Conservation (phyloP, 2,888 invertebrate species). For the Zaprionus lineosus region DNA sequence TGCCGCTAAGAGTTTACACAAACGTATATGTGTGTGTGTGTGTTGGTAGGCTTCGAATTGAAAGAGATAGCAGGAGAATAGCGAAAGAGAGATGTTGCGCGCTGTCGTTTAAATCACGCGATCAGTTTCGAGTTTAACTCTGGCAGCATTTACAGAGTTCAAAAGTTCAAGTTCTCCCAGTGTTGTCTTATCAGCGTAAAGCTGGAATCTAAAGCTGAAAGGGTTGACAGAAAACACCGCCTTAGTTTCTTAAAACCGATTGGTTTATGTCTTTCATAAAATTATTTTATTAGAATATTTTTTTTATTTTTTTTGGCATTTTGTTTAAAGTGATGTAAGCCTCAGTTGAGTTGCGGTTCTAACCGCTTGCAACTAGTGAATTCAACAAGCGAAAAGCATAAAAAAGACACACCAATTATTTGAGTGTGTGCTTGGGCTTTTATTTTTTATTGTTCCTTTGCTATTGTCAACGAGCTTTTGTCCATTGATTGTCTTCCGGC, state of each 20-base stretch:
- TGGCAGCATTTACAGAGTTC: slow-evolving; percentile 51
- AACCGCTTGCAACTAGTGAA: slow-evolving; percentile 60
- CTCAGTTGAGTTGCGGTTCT: slow-evolving; percentile 41
- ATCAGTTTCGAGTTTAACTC: slow-evolving; percentile 32
- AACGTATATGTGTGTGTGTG: no score
- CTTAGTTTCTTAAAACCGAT: slow-evolving; percentile 28
- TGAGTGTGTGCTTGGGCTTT: slow-evolving; percentile 44
- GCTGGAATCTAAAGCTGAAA: slow-evolving; percentile 41
- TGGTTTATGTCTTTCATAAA: slow-evolving; percentile 14
- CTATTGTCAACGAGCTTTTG: slow-evolving; percentile 28
- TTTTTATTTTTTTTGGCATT: slow-evolving; percentile 21
- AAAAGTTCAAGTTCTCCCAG: slow-evolving; percentile 45
- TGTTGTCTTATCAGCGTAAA: slow-evolving; percentile 41
- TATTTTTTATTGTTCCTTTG: slow-evolving; percentile 10
- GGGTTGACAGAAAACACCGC: slow-evolving; percentile 18
- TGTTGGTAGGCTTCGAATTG: slow-evolving; percentile 9
- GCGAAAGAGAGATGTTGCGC: slow-evolving; percentile 1
- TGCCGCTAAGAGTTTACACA: slow-evolving; percentile 45
- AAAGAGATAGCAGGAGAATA: slow-evolving; percentile 3
- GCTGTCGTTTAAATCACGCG: slow-evolving; percentile 48
- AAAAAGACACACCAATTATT: slow-evolving; percentile 50
- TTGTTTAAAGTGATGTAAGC: slow-evolving; percentile 62
- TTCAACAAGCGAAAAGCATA: slow-evolving; percentile 17
- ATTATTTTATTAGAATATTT: slow-evolving; percentile 1
- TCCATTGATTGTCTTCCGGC: slow-evolving; percentile 58